These are phyloP conservation scores for Hemiprocne comata DNA, from an alignment of 2,113 vertebrate species.

Conservation along the genomic window DNA sequence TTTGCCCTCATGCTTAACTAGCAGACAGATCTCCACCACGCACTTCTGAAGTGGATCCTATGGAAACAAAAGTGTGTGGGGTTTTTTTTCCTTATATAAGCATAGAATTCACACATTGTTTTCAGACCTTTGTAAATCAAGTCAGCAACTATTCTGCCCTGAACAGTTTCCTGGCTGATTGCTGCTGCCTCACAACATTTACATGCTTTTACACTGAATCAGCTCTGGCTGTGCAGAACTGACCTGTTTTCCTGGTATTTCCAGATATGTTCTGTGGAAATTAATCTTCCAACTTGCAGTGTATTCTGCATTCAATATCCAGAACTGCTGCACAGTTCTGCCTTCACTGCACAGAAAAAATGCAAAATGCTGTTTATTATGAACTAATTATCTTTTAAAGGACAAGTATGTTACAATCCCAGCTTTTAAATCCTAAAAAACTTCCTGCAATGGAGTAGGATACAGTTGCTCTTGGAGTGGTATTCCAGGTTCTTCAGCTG, in stretches of 20 bases:
- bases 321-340: not conserved
- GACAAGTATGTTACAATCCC: not conserved
- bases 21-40: not conserved
- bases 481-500: not conserved
- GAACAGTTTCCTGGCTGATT: not conserved
- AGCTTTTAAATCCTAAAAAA: not conserved
- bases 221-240: not conserved
- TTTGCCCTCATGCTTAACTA: not conserved
- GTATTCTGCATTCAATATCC: not conserved
- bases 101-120: not conserved
- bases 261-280: not conserved
- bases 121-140: not conserved
- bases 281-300: not conserved
- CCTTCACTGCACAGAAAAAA: not conserved
- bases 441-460: not conserved
- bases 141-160: not conserved
- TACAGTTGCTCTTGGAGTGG: not conserved
- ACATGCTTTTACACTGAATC: not conserved
- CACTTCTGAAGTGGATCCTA: not conserved
- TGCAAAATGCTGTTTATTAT: not conserved
- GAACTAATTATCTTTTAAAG: not conserved
- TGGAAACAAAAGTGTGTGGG: not conserved
- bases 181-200: not conserved
- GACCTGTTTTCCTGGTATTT: not conserved
- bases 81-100: not conserved